Conservation (phyloP, 2,797 vertebrate genomes). For the Choloepus didactylus region DNA sequence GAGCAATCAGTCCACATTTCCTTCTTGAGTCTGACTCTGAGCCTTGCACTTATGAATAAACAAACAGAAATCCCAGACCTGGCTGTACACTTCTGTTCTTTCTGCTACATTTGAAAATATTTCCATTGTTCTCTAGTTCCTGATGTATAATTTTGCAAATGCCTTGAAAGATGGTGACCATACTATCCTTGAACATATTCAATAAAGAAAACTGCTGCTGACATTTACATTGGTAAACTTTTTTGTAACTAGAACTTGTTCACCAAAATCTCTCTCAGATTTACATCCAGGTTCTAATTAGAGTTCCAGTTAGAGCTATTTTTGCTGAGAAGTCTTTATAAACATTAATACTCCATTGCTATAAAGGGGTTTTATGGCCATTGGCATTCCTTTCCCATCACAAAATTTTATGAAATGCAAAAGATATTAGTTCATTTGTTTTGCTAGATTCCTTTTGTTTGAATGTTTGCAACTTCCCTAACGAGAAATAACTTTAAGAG, state of each 20-base stretch:
- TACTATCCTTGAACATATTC: not conserved
- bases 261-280: not conserved
- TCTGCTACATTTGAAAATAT: constrained; percentile 18
- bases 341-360: not conserved
- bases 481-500: constrained; percentile 59
- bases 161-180: constrained; percentile 29
- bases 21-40: constrained; percentile 37
- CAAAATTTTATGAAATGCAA: constrained; percentile 51
- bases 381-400: not conserved
- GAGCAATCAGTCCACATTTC: not conserved
- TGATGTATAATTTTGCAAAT: constrained; percentile 38
- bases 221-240: not conserved
- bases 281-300: not conserved
- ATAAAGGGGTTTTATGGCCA: not conserved
- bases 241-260: not conserved
- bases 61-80: not conserved
- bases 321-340: constrained; percentile 25
- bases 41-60: not conserved
- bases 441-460: constrained; percentile 43
- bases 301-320: not conserved
- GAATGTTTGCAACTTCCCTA: constrained; percentile 53
- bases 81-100: constrained; percentile 11
- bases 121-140: not conserved
- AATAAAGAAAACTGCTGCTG: constrained; percentile 46
- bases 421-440: constrained; percentile 12